phyloP scores from a whole-genome alignment of 2,113 vertebrate genomes.

The Deroptyus accipitrinus region DNA sequence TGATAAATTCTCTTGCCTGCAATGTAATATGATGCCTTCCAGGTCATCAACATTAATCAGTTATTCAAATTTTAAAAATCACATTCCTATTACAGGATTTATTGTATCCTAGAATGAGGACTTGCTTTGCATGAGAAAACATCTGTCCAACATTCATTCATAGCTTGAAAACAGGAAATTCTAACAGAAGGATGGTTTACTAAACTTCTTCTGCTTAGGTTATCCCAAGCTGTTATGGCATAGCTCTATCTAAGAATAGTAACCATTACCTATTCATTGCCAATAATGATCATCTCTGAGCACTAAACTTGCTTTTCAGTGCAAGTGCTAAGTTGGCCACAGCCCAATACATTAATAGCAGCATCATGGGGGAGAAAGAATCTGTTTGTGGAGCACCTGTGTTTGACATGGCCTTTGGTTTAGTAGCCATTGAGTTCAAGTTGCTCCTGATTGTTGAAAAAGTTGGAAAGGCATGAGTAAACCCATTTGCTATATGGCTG shows the following conservation, averaged over 20 bases:
- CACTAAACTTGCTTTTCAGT: background rate
- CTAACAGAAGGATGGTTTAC: background rate
- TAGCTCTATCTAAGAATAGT: background rate
- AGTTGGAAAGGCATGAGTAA: background rate
- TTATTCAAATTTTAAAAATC: background rate
- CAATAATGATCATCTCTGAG: background rate
- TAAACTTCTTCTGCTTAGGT: background rate
- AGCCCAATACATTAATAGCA: background rate
- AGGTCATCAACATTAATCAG: background rate
- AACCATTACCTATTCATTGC: background rate
- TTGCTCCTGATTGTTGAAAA: background rate
- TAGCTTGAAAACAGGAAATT: slow-evolving; percentile 8
- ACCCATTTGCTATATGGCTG: background rate
- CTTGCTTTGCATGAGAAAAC: background rate
- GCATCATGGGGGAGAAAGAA: background rate
- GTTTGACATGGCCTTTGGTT: background rate
- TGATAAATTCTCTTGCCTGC: background rate
- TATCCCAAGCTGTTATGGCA: background rate
- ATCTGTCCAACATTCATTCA: slow-evolving; percentile 6
- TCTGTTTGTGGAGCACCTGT: background rate
- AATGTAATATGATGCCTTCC: background rate
- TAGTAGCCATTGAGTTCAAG: background rate
- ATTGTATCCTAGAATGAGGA: background rate
- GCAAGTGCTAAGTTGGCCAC: background rate
- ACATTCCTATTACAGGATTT: background rate